Evolutionary conservation across 2,888 invertebrate genomes (phyloP), one percentile per base, ranked within the genome.

Genomic region (Cephus sareptanus): DNA sequence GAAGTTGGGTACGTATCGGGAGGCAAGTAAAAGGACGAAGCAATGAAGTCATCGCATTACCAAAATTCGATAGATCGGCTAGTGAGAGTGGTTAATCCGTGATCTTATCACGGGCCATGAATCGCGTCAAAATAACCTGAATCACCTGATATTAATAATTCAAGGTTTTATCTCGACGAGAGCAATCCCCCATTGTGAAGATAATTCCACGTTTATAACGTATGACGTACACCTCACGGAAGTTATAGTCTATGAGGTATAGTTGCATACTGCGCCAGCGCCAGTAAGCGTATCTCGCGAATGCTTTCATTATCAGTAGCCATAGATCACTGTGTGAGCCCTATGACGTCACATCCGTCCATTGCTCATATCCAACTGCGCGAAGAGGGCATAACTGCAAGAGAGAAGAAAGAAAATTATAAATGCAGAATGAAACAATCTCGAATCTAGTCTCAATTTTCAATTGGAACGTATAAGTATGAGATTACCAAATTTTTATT

Each of bases 261-360:
- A 69, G 73, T 56, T 75, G 75, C 34, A 75, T 34, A 71, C 75
- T 73, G 69, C 75, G 68, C 73, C 71, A 76, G 77, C 77, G 77
- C 79, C 79, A 80, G 79, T 33, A 30, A 30, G 70, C 30, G 70
- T 70, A 70, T 70, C 70, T 70, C 87, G 83, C 84, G 87, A 86
- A 87, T 85, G 87, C 89, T 91, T 90, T 90, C 91, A 91, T 91
- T 91, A 91, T 91, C 91, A 89, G 87, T 84, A 85, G 80, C 87
- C 89, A 90, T 91, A 89, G 87, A 91, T 91, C 91, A 91, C 83
- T 77, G 80, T 79, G 83, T 83, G 85, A 85, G 84, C 81, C 83
- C 85, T 80, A 83, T 87, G 89, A 89, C 90, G 87, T 87, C 87
- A 89, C 87, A 87, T 90, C 90, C 91, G 90, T 88, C 87, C 88